A percentile compares a stretch with the other conserved stretches of the same genome.
These are phyloP conservation scores for Caenorhabditis doughertyi DNA, from an alignment of 2,888 invertebrate genomes.

Conservation along the genomic window DNA sequence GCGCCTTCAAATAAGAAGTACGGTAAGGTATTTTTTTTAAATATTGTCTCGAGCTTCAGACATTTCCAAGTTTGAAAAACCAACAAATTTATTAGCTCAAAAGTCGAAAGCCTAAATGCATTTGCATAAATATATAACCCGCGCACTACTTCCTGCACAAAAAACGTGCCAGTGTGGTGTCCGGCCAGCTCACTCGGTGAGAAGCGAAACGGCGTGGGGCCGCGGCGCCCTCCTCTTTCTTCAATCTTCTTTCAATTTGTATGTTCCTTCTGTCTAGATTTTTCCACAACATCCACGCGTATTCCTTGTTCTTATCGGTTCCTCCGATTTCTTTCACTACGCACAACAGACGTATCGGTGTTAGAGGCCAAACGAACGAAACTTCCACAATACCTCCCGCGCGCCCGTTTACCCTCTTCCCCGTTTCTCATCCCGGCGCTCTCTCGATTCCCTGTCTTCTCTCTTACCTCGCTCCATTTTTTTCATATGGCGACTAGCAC, in stretches of 20 bases:
- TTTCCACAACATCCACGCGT: slow-evolving; percentile 30
- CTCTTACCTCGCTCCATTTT: slow-evolving; percentile 15
- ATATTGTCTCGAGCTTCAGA: too few relatives aligned
- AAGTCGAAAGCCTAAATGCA: background rate
- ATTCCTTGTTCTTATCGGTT: slow-evolving; percentile 30
- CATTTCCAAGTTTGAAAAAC: too few relatives aligned
- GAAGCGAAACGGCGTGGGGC: slow-evolving; percentile 1
- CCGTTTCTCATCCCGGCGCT: slow-evolving; percentile 26
- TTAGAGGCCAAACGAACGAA: slow-evolving; percentile 28
- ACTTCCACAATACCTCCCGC: slow-evolving; percentile 37
- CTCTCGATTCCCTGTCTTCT: slow-evolving; percentile 37
- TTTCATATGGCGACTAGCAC: slow-evolving; percentile 16
- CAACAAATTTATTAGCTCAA: slow-evolving; percentile 37
- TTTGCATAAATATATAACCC: slow-evolving; percentile 39
- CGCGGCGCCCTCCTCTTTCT: slow-evolving; percentile 36
- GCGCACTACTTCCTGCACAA: slow-evolving; percentile 22
- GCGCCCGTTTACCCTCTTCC: slow-evolving; percentile 50
- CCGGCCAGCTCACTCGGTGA: slow-evolving; percentile 29
- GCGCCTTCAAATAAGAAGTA: too few relatives aligned
- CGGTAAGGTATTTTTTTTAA: too few relatives aligned
- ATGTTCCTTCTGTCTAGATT: background rate
- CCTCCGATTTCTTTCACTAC: slow-evolving; percentile 6
- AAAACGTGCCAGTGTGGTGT: slow-evolving; percentile 49
- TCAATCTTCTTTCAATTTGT: slow-evolving; percentile 13
- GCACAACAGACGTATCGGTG: slow-evolving; percentile 19